phyloP scores from a whole-genome alignment of 2,113 vertebrate species.

The Aix galericulata region DNA sequence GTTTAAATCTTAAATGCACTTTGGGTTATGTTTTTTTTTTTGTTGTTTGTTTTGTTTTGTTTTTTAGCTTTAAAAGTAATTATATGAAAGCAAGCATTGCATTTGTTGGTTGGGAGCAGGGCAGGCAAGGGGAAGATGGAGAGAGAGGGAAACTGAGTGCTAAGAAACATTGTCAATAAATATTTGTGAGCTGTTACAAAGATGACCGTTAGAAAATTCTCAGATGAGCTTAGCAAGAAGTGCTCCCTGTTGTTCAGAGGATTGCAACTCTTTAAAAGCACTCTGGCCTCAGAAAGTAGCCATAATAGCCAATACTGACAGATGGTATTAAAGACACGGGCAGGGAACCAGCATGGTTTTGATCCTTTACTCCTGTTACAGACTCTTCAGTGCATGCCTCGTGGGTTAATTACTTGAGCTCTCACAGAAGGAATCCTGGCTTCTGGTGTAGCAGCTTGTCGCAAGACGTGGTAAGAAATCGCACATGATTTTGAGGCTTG shows the following conservation, averaged over 20 bases:
- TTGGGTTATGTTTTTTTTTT: background rate
- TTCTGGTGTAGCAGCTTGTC: slow-evolving; percentile 52
- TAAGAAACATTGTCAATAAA: background rate
- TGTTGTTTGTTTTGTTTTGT: background rate
- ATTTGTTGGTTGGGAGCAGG: background rate
- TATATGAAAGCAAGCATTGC: background rate
- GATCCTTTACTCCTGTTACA: background rate
- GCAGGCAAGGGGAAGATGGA: fast-evolving
- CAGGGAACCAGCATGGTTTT: background rate
- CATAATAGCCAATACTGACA: slow-evolving; percentile 4
- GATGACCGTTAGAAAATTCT: background rate
- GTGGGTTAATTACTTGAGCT: slow-evolving; percentile 52
- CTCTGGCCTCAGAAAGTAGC: background rate
- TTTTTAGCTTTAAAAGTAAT: background rate
- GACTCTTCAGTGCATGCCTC: background rate
- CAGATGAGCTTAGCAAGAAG: background rate
- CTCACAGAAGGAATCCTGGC: slow-evolving; percentile 50
- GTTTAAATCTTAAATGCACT: background rate
- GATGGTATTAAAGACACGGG: slow-evolving; percentile 25
- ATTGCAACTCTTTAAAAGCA: slow-evolving; percentile 3
- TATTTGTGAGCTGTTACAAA: background rate
- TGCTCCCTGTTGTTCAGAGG: background rate
- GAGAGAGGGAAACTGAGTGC: background rate
- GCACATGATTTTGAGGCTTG: background rate
- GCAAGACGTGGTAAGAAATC: slow-evolving; percentile 28